Evolutionary conservation across 2,113 vertebrate species (phyloP).

Genomic region (Alces alces): DNA sequence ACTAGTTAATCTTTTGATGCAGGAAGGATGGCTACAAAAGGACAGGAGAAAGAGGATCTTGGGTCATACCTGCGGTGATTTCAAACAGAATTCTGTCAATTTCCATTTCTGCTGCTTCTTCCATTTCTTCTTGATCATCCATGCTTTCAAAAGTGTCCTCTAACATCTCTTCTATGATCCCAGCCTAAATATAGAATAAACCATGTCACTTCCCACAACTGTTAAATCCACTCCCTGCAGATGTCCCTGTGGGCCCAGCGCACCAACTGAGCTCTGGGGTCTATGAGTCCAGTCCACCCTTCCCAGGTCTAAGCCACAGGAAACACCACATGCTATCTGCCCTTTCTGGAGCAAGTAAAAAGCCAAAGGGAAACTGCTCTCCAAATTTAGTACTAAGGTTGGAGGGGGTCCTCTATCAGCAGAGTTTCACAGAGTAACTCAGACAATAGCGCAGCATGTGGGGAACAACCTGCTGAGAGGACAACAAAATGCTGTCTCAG

Average conservation of each 20-base stretch:
- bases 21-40: background rate
- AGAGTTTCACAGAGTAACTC: background rate
- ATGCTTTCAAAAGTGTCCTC: slow-evolving; percentile 97
- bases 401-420: background rate
- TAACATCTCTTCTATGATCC: slow-evolving; percentile 98
- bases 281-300: background rate
- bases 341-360: background rate
- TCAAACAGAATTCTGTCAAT: slow-evolving; percentile 98
- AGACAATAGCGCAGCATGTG: too few relatives aligned
- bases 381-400: background rate
- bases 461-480: background rate
- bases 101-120: slow-evolving; percentile 94
- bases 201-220: accelerated
- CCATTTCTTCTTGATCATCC: slow-evolving; percentile 98
- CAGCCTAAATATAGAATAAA: slow-evolving; percentile 84
- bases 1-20: background rate
- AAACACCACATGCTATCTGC: background rate
- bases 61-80: slow-evolving; percentile 92
- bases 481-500: background rate
- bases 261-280: background rate
- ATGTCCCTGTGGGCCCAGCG: background rate
- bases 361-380: background rate
- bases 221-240: background rate
- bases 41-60: background rate
- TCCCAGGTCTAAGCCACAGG: background rate